These are phyloP conservation scores for Melanitta fusca DNA, from an alignment of 2,797 vertebrate species.

Conservation along the genomic window DNA sequence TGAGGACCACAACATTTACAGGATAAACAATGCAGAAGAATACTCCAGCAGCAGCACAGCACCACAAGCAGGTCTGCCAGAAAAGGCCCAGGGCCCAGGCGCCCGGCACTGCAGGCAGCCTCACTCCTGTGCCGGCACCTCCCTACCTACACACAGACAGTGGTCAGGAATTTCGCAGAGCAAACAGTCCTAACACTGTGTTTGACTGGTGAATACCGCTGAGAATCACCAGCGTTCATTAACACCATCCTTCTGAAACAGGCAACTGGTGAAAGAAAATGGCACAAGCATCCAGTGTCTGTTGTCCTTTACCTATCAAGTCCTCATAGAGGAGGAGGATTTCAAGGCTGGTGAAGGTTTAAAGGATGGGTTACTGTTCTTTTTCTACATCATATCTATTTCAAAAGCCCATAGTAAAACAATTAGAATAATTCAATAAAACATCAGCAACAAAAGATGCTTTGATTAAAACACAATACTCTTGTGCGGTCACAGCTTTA, in stretches of 20 bases:
- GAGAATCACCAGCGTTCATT: not conserved
- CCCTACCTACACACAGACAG: not conserved
- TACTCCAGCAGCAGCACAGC: not conserved
- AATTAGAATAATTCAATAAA: not conserved
- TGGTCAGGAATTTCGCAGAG: not conserved
- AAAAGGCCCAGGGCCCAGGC: not conserved
- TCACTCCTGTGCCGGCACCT: rapidly evolving
- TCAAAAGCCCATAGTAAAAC: not conserved
- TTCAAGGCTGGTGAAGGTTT: not conserved
- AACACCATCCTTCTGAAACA: not conserved
- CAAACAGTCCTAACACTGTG: not conserved
- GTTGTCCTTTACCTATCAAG: not conserved
- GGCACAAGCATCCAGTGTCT: not conserved
- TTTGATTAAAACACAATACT: not conserved
- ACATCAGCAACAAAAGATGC: not conserved
- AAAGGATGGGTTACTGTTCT: not conserved
- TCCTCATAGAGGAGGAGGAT: not conserved
- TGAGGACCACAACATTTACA: not conserved
- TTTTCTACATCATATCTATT: not conserved
- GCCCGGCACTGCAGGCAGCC: not conserved
- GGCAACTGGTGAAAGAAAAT: not conserved
- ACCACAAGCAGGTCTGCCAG: not conserved
- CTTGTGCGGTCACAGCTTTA: not conserved
- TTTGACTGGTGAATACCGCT: not conserved
- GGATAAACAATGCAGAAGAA: not conserved